Conservation (phyloP, 2,797 vertebrate species). For the Sebastiscus albofasciatus region DNA sequence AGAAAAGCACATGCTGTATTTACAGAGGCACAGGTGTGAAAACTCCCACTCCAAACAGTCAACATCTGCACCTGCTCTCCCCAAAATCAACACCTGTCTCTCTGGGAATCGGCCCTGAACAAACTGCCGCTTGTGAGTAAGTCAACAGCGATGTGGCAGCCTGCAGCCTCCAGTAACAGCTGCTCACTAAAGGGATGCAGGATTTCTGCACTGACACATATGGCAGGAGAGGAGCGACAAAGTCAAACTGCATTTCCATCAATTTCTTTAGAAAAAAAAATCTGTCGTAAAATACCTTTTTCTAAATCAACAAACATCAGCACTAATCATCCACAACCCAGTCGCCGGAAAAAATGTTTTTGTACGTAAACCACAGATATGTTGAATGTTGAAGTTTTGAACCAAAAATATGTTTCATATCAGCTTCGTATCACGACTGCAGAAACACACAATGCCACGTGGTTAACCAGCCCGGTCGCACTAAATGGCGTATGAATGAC, state of each 20-base stretch:
- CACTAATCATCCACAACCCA: neutral
- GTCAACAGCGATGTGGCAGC: conserved; percentile 45
- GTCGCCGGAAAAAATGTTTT: too few species aligned
- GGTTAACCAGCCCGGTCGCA: too few species aligned
- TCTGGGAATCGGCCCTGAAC: conserved; percentile 40
- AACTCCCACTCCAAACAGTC: conserved; percentile 14
- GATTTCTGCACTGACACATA: neutral
- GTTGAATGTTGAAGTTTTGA: too few species aligned
- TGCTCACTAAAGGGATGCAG: conserved; percentile 44
- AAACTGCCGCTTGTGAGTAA: conserved; percentile 28
- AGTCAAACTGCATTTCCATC: conserved; percentile 2
- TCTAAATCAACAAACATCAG: neutral
- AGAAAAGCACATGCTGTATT: conserved; percentile 11
- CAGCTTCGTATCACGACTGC: too few species aligned
- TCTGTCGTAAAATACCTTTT: neutral
- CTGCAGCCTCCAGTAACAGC: conserved; percentile 40
- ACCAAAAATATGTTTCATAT: too few species aligned
- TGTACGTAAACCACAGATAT: too few species aligned
- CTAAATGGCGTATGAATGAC: too few species aligned
- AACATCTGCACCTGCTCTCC: conserved; percentile 51
- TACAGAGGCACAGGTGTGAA: conserved; percentile 37
- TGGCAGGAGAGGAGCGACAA: neutral
- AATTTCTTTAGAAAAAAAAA: neutral
- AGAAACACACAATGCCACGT: too few species aligned
- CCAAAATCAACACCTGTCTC: conserved; percentile 66